Evolutionary conservation across 2,113 vertebrate species (phyloP), one percentile per base, ranked within the genome.

Genomic region (Thamnaconus septentrionalis): DNA sequence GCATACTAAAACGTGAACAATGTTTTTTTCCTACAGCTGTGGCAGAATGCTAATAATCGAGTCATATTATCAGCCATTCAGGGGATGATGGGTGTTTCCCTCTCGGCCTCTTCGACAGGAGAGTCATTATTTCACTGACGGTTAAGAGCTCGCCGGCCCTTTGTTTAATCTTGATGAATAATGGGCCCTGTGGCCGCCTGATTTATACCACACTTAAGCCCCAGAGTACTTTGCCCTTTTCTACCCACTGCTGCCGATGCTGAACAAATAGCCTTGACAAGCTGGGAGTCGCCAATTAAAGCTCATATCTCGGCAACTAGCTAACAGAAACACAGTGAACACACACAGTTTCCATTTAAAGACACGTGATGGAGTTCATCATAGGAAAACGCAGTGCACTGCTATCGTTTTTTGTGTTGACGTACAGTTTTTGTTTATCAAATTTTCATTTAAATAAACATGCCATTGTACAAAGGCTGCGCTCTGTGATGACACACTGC

Each of bases 81-180:
- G 64, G 71, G 45, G 6, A 41, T 48, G 41, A 10, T 31, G 42
- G 43, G 59, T 53, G 41, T 53, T 31, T 31, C 18, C 18, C 55
- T 77, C 54, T 62, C 45, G 41, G 49, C 60, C 76, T 8, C 61
- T 68, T 75, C 74, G 71, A 78, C 59, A 83, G 54, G 46, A 83
- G 81, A 50, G 40, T 64, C 61, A 80, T 86, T 84, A 82, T 85
- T 50, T 64, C 45, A 51, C 59, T 58, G 53, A 66, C 51, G 65
- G 46, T 59, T 79, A 76, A 83, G 73, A 57, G 53, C 56, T 79
- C 1, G 5, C 54, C 73, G 71, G 48, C 8, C 64, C 73, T 74
- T 79, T 80, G 73, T 80, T 83, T 56, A 47, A 18, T 76, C 75
- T 66, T 66, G 61, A 77, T 81, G 71, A 85, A 63, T 84, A 85